These are phyloP conservation scores for Andinoacara biseriatus DNA, from an alignment of 2,113 vertebrate genomes.

Conservation along the genomic window DNA sequence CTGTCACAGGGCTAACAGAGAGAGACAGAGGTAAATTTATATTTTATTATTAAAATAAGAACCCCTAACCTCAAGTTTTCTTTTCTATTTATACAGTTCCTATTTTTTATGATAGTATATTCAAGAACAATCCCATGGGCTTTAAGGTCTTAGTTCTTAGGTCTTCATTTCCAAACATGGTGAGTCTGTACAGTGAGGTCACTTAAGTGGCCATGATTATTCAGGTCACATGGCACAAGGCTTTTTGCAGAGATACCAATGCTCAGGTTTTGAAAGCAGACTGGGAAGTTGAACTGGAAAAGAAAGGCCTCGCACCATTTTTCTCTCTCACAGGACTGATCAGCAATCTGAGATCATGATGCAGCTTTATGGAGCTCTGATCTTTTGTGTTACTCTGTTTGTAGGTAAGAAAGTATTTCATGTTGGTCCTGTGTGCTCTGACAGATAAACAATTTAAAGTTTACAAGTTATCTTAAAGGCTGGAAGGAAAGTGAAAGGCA, in stretches of 20 bases:
- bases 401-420: constrained; percentile 50
- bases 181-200: background rate
- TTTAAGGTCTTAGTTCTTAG: no score
- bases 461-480: background rate
- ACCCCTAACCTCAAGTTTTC: no score
- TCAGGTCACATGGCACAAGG: background rate
- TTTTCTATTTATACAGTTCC: no score
- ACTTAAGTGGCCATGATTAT: background rate
- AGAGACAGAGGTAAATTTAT: no score
- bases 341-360: constrained; percentile 21
- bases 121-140: no score
- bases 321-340: background rate
- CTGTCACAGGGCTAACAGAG: no score
- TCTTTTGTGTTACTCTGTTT: constrained; percentile 39
- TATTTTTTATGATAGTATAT: no score
- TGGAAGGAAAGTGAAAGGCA: background rate
- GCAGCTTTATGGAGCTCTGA: constrained; percentile 41
- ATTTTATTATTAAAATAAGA: no score
- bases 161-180: background rate
- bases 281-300: background rate
- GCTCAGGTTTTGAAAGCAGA: background rate
- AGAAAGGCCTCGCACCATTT: background rate
- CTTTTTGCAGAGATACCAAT: background rate
- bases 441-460: background rate
- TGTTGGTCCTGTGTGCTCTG: background rate